Base-by-base conservation (phyloP, 2,113 vertebrate species). In the Neodontobutis hainanensis region DNA sequence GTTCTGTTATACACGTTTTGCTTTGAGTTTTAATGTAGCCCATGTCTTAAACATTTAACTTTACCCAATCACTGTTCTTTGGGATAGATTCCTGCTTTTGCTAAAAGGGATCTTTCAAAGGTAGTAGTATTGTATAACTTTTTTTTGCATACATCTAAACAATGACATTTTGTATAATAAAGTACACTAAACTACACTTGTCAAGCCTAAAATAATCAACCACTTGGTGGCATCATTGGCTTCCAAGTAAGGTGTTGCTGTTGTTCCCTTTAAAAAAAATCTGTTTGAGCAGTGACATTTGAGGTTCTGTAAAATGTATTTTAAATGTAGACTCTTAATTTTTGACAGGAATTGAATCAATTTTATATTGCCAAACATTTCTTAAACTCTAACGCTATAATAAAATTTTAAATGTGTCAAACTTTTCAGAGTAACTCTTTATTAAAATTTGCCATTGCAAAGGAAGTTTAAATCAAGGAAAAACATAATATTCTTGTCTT, bases 91-190 rank as follows among this genome's bases (percentile, higher is more conserved):
- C 51, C 32, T 32, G 10, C 48, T 51, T 5, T 51, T 40, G 19
- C 38, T 40, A 40, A 40, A 40, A 6, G 6, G 77, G 51, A 15
- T 65, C 27, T 53, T 55, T 78, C 43, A 27, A 36, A 48, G n/a
- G 65, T 51, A 0, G 51, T 7, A 6, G n/a, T 35, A 14, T 5
- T 14, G 36, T 27, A 35, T 55, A 5, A 59, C 49, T 63, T 63
- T 19, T 75, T 57, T n/a, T 55, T 12, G 5, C 48, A 10, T 57
- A 59, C 69, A 63, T 32, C 49, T 73, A 69, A 63, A 75, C 15
- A 12, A 44, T 35, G 63, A 64, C 67, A 50, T 6, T 45, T 58
- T 73, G 71, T 84, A 67, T 83, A 91, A 92, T 93, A 92, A 92
- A 90, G 81, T 76, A n/a, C 50, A 83, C 61, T 68, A 44, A 81